Evolutionary conservation across 1,140 invertebrate species (phyloP).

Genomic region (Bradysia coprophila): DNA sequence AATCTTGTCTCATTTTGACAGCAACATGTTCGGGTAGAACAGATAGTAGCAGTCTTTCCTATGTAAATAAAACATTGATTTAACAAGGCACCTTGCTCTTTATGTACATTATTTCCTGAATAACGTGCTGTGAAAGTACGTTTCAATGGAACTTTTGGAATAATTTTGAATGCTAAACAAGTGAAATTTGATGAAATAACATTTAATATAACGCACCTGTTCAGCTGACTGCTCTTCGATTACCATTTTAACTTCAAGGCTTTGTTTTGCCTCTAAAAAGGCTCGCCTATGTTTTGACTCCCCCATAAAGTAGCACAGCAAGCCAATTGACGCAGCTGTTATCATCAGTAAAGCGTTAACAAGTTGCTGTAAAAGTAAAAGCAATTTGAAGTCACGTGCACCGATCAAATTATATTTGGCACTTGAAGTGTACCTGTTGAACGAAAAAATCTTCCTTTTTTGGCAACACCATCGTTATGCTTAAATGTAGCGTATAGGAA

Average conservation of each 20-base stretch:
- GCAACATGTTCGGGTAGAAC: constrained; percentile 90
- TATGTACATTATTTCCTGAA: no score
- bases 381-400: not conserved
- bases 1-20: constrained; percentile 81
- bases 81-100: no score
- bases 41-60: constrained; percentile 78
- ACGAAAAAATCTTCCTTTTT: constrained; percentile 21
- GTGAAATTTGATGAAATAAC: not conserved
- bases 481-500: constrained; percentile 36
- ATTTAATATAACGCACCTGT: constrained; percentile 37
- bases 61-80: constrained; percentile 13
- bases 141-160: no score
- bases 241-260: constrained; percentile 74
- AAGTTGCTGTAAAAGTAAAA: constrained; percentile 26
- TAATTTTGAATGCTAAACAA: no score
- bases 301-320: constrained; percentile 58
- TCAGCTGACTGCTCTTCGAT: constrained; percentile 86
- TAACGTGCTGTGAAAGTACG: no score
- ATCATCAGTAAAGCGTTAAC: constrained; percentile 51
- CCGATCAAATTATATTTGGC: not conserved
- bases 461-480: constrained; percentile 30
- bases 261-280: constrained; percentile 80
- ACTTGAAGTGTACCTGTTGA: constrained; percentile 30
- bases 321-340: constrained; percentile 51
- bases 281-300: constrained; percentile 74